These are phyloP conservation scores for Anas platyrhynchos DNA, from an alignment of 2,113 vertebrate species.

Conservation along the genomic window DNA sequence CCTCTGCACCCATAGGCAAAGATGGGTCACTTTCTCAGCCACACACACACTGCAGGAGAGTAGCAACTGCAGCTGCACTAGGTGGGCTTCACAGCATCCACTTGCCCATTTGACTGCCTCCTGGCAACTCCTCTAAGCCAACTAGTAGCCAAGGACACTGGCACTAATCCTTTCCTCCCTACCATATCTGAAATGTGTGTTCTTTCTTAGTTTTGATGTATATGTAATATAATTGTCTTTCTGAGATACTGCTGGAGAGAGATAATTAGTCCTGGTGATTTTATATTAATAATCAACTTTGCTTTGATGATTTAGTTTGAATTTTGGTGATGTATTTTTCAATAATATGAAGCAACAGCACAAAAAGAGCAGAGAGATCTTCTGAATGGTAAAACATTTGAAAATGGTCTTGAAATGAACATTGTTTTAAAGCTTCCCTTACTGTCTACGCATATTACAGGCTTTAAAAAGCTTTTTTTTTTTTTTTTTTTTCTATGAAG, in stretches of 20 bases:
- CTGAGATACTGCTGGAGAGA: neutral
- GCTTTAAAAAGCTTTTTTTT: neutral
- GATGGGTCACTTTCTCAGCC: neutral
- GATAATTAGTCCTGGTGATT: neutral
- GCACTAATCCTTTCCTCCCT: neutral
- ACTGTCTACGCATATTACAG: neutral
- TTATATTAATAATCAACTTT: neutral
- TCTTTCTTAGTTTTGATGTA: neutral
- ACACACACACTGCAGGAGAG: too few species aligned
- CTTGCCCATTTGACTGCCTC: too few species aligned
- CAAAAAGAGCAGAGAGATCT: neutral
- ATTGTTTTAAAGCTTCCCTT: neutral
- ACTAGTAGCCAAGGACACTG: neutral
- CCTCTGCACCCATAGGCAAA: fast-evolving
- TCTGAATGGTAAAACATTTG: neutral
- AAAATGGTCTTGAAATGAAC: neutral
- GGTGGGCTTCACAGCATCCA: too few species aligned
- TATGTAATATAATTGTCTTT: neutral
- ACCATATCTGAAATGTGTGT: neutral
- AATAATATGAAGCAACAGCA: neutral
- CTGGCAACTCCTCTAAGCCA: too few species aligned
- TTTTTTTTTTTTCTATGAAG: neutral
- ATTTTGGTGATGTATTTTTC: neutral
- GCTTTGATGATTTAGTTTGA: neutral
- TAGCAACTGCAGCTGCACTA: too few species aligned